Conservation (phyloP, 2,888 invertebrate species). For the Hartigia nigra region DNA sequence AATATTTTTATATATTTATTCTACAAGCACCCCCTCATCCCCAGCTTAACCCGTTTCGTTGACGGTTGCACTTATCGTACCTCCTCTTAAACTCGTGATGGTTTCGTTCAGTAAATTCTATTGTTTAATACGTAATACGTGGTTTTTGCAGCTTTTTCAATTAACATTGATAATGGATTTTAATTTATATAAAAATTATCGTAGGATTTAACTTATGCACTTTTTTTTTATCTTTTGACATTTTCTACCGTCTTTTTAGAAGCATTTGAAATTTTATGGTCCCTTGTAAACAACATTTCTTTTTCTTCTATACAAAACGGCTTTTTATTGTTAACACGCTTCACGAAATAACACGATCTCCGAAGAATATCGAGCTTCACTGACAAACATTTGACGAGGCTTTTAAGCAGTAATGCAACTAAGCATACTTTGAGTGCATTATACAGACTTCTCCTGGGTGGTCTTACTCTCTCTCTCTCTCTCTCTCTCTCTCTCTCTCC, state of each 20-base stretch:
- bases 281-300: no score
- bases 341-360: slow-evolving; percentile 52
- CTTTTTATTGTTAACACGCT: slow-evolving; percentile 11
- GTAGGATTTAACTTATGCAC: slow-evolving; percentile 4
- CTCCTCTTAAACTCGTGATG: not conserved
- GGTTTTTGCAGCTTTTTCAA: not conserved
- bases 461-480: not conserved
- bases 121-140: not conserved
- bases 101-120: not conserved
- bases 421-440: slow-evolving; percentile 55
- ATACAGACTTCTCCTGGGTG: slow-evolving; percentile 30
- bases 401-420: slow-evolving; percentile 58
- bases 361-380: slow-evolving; percentile 47
- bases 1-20: slow-evolving; percentile 36
- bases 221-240: slow-evolving; percentile 12
- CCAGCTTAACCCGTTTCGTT: not conserved
- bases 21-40: not conserved
- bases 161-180: no score
- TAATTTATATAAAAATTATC: slow-evolving; percentile 12
- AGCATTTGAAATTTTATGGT: no score
- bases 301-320: not conserved
- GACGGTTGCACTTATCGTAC: not conserved
- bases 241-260: not conserved
- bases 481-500: no score
- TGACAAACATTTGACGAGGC: slow-evolving; percentile 55